A percentile compares a stretch with the other conserved stretches of the same genome.
Conservation (phyloP, 2,888 invertebrate genomes). For the Agrochola macilenta region DNA sequence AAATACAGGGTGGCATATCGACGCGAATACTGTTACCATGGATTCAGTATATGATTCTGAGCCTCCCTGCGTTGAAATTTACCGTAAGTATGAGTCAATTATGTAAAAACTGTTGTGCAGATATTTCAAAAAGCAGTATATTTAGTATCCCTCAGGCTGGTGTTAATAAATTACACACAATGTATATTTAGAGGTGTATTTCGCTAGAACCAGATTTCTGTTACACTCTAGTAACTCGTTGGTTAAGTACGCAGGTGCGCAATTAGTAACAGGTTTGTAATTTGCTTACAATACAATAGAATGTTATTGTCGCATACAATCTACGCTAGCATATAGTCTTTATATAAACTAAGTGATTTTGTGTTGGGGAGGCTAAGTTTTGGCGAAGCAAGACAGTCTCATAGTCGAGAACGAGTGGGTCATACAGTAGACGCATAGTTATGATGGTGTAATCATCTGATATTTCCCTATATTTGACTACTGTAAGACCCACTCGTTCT, state of each 20-base stretch:
- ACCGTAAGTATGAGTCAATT: too few relatives aligned
- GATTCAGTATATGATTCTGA: too few relatives aligned
- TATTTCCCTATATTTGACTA: too few relatives aligned
- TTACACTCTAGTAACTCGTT: conserved; percentile 25
- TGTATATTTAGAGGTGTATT: conserved; percentile 18
- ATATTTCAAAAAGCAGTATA: neutral
- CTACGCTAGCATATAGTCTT: neutral
- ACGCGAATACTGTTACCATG: too few relatives aligned
- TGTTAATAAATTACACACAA: conserved; percentile 27
- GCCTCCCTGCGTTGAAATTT: too few relatives aligned
- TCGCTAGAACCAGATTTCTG: conserved; percentile 37
- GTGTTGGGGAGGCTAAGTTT: neutral
- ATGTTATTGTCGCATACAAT: conserved; percentile 22
- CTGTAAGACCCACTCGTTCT: too few relatives aligned
- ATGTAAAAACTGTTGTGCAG: neutral
- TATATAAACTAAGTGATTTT: neutral
- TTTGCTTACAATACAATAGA: conserved; percentile 43
- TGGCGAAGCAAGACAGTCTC: neutral
- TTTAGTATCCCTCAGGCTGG: too few relatives aligned
- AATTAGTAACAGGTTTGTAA: conserved; percentile 51
- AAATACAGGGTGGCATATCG: too few relatives aligned
- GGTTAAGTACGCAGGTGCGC: conserved; percentile 41
- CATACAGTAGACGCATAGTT: too few relatives aligned
- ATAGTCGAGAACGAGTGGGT: too few relatives aligned
- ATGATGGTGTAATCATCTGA: too few relatives aligned